Evolutionary conservation across 2,888 invertebrate species (phyloP).

Genomic region (Euzetes globulus): DNA sequence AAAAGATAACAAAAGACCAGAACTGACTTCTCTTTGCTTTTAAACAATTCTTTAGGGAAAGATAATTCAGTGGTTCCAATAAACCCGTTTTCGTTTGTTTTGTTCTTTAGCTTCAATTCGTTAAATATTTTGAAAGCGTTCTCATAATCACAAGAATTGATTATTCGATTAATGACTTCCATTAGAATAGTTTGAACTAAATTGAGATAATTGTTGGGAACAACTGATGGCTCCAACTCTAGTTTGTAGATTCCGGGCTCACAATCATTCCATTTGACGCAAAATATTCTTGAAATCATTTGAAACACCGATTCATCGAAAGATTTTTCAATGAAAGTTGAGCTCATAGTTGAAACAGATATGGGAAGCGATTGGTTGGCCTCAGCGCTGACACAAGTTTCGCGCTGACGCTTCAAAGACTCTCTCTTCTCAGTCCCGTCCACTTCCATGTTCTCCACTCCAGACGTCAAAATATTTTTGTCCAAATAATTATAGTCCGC

Average conservation of each 20-base stretch:
- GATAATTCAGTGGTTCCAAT: background rate
- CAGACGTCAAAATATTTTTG: slow-evolving; percentile 59
- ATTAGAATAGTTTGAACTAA: slow-evolving; percentile 47
- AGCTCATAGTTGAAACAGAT: background rate
- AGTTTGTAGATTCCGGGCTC: background rate
- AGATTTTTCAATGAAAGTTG: slow-evolving; percentile 1
- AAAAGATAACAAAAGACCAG: slow-evolving; percentile 50
- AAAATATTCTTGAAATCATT: slow-evolving; percentile 30
- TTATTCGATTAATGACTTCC: slow-evolving; percentile 44
- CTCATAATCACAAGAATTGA: slow-evolving; percentile 43
- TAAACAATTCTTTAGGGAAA: background rate
- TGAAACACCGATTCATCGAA: background rate
- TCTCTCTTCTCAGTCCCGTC: slow-evolving; percentile 50
- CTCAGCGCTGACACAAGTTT: slow-evolving; percentile 41
- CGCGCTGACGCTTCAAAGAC: slow-evolving; percentile 46
- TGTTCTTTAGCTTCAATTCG: slow-evolving; percentile 8
- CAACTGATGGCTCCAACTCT: background rate
- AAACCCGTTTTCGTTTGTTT: background rate
- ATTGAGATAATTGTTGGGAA: slow-evolving; percentile 42
- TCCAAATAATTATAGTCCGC: background rate
- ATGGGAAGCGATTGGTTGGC: background rate
- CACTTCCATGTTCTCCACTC: slow-evolving; percentile 67
- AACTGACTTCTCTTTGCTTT: slow-evolving; percentile 30
- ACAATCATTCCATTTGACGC: background rate
- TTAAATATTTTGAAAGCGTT: slow-evolving; percentile 43